Evolutionary conservation across 1,140 invertebrate genomes (phyloP).

Genomic region (Ctenoplectra terminalis): DNA sequence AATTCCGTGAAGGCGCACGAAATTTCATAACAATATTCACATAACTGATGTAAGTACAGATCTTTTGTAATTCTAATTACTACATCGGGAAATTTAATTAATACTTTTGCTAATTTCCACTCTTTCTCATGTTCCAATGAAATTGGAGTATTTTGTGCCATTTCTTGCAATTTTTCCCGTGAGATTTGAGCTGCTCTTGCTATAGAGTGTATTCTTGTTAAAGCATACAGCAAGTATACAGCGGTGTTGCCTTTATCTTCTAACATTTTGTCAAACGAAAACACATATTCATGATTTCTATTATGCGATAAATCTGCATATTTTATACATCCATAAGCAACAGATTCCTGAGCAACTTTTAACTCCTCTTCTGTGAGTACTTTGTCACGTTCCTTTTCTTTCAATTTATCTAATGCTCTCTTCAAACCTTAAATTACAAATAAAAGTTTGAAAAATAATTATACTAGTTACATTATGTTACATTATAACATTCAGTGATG

Average conservation of each 20-base stretch:
- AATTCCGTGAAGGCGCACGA: constrained; percentile 97
- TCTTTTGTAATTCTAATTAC: constrained; percentile 93
- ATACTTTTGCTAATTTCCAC: constrained; percentile 95
- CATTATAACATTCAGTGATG: not conserved
- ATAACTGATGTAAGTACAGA: constrained; percentile 94
- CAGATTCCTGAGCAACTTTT: constrained; percentile 91
- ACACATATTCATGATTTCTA: constrained; percentile 97
- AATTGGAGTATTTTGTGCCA: constrained; percentile 84
- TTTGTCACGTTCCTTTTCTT: constrained; percentile 95
- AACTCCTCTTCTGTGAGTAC: constrained; percentile 93
- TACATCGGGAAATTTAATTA: constrained; percentile 94
- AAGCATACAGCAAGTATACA: constrained; percentile 97
- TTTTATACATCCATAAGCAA: constrained; percentile 99
- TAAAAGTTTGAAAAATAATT: not conserved
- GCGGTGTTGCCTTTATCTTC: constrained; percentile 99
- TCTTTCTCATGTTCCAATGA: constrained; percentile 95
- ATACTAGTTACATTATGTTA: not conserved
- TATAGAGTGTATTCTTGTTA: constrained; percentile 97
- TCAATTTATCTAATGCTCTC: constrained; percentile 92
- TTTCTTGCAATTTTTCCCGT: constrained; percentile 84
- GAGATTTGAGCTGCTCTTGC: constrained; percentile 90
- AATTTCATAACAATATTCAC: constrained; percentile 98
- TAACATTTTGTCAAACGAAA: constrained; percentile 99
- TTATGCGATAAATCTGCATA: constrained; percentile 99
- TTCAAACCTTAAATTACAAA: constrained; percentile 86